A percentile compares a stretch with the other conserved stretches of the same genome.
Evolutionary conservation across 2,888 invertebrate species (phyloP).

Genomic region (Branchipolynoe longqiensis): DNA sequence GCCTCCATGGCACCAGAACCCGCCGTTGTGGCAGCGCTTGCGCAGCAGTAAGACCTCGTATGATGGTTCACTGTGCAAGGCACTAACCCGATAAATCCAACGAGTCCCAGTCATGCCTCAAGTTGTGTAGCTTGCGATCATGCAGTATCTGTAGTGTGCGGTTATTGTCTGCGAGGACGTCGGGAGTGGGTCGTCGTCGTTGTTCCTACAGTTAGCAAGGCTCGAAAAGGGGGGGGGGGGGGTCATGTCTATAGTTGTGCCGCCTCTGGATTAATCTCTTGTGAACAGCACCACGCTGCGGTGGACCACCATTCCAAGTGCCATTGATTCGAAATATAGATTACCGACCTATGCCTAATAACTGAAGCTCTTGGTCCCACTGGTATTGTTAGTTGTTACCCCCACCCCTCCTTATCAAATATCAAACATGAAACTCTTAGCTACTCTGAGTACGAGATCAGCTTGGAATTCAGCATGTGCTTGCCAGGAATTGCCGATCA

Average conservation of each 20-base stretch:
- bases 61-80: slow-evolving; percentile 43
- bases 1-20: not conserved
- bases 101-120: slow-evolving; percentile 53
- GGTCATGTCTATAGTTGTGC: slow-evolving; percentile 6
- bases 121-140: slow-evolving; percentile 36
- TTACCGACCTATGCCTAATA: too few relatives aligned
- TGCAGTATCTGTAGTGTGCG: slow-evolving; percentile 48
- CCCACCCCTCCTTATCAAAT: too few relatives aligned
- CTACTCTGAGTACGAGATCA: too few relatives aligned
- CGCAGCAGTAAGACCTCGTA: not conserved
- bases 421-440: too few relatives aligned
- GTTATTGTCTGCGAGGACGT: slow-evolving; percentile 24
- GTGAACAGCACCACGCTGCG: slow-evolving; percentile 1
- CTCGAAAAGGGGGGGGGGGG: slow-evolving; percentile 17
- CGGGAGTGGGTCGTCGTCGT: slow-evolving; percentile 8
- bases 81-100: not conserved
- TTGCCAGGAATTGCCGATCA: not conserved
- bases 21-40: not conserved
- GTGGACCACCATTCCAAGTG: slow-evolving; percentile 47
- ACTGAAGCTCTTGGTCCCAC: too few relatives aligned
- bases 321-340: slow-evolving; percentile 2
- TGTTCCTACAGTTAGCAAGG: slow-evolving; percentile 45
- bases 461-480: not conserved
- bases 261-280: too few relatives aligned
- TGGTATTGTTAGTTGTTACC: too few relatives aligned